Conservation (phyloP, 2,888 invertebrate genomes). For the Hemicrepidius hirtus region DNA sequence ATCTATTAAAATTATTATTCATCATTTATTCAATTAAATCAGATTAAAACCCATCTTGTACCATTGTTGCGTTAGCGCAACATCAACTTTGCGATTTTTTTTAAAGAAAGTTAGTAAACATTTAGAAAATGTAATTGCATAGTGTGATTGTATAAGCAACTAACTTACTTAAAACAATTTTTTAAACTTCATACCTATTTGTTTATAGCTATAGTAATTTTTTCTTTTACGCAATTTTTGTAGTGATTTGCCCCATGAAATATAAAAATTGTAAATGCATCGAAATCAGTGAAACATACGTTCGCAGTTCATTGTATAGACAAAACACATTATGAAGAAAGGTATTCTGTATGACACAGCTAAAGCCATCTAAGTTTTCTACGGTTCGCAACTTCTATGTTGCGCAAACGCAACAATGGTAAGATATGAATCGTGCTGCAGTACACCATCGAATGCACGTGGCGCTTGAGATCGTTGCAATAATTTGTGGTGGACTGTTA, state of each 20-base stretch:
- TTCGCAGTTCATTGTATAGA: not conserved
- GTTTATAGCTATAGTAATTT: not conserved
- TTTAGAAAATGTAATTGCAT: not conserved
- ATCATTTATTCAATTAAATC: too few species aligned
- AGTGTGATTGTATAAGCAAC: not conserved
- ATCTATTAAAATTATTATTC: too few species aligned
- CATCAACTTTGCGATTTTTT: not conserved
- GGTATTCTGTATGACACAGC: not conserved
- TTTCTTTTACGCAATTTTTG: too few species aligned
- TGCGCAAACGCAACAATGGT: constrained; percentile 2
- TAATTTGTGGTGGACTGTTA: not conserved
- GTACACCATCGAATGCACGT: too few species aligned
- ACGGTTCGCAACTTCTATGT: not conserved
- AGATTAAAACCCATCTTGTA: too few species aligned
- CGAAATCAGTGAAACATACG: not conserved
- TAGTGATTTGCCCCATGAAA: not conserved
- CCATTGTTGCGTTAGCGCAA: too few species aligned
- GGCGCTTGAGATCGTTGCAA: not conserved
- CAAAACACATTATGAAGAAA: not conserved
- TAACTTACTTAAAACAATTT: not conserved
- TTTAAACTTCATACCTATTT: not conserved
- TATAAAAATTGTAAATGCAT: not conserved
- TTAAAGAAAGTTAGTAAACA: not conserved
- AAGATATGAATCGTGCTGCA: not conserved
- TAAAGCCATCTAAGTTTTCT: not conserved